Base-by-base conservation (phyloP, 2,888 invertebrate species). In the Cosmia pyralina region DNA sequence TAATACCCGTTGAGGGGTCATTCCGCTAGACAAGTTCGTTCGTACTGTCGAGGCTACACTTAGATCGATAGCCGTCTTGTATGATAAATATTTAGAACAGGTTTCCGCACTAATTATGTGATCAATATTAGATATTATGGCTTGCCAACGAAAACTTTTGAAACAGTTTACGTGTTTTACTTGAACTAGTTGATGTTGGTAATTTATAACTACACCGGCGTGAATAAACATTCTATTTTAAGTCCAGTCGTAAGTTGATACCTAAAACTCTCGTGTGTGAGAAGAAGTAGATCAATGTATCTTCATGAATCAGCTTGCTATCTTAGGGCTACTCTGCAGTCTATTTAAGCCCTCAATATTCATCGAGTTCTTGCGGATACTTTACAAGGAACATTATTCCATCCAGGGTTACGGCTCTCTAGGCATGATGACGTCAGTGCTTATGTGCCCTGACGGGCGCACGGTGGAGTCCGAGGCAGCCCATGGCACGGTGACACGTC, bases 391-490 rank as follows among this genome's bases (percentile, higher is more conserved):
- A 48, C 0, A 15, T 50, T 68, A 13, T n/a, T 22, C 2, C 11
- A 22, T 63, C 13, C 58, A 97, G 96, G 97, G 97, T 28, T 97
- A 97, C 88, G 98, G 99, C 1, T 98, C 98, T 0, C 95, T 99
- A 73, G 98, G 98, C 74, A 97, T 99, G 96, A 99, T 99, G 98
- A 98, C 98, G 28, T 98, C 98, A 70, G 98, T 99, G 46, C 96
- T 99, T 73, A 97, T 99, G 96, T 98, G 98, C 91, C 98, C 98
- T 0, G 98, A 96, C 90, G 96, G 96, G 4, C 98, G 98, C 92
- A 99, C 99, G 0, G 97, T 98, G 77, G 98, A 99, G 95, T 97
- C 98, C 0, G 99, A 99, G 94, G 99, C 99, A 53, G 98, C 99
- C 62, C 99, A 99, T 94, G 99, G 99, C 80, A 99, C 99, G 8